These are phyloP conservation scores for Mobula birostris DNA, from an alignment of 2,113 vertebrate species.

Conservation along the genomic window DNA sequence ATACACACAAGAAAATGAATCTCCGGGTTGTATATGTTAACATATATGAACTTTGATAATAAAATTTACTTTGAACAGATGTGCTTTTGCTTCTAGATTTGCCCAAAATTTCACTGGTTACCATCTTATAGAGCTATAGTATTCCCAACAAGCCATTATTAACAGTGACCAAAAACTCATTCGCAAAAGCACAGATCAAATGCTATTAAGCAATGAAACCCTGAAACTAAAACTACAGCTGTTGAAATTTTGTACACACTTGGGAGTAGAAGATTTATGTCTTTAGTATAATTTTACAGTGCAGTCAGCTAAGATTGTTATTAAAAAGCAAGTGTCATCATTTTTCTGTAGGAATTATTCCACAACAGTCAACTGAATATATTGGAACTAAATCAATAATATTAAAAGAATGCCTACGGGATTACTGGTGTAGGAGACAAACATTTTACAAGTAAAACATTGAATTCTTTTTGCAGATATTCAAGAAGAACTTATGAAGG, in stretches of 20 bases:
- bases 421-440: not conserved
- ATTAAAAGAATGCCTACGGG: not conserved
- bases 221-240: not conserved
- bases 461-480: not conserved
- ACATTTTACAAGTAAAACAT: not conserved
- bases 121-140: not conserved
- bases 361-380: not conserved
- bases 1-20: too few species aligned
- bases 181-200: not conserved
- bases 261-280: not conserved
- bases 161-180: not conserved
- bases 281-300: not conserved
- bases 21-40: too few species aligned
- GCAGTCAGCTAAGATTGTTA: not conserved
- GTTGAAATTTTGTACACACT: not conserved
- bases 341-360: not conserved
- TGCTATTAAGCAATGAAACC: not conserved
- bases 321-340: slow-evolving; percentile 3
- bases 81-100: not conserved
- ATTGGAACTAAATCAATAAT: not conserved
- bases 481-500: not conserved
- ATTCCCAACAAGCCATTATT: too few species aligned
- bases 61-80: not conserved
- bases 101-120: not conserved
- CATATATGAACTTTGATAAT: too few species aligned